Base-by-base conservation (phyloP, 2,888 invertebrate genomes). In the Drosophila pseudotakahashii region DNA sequence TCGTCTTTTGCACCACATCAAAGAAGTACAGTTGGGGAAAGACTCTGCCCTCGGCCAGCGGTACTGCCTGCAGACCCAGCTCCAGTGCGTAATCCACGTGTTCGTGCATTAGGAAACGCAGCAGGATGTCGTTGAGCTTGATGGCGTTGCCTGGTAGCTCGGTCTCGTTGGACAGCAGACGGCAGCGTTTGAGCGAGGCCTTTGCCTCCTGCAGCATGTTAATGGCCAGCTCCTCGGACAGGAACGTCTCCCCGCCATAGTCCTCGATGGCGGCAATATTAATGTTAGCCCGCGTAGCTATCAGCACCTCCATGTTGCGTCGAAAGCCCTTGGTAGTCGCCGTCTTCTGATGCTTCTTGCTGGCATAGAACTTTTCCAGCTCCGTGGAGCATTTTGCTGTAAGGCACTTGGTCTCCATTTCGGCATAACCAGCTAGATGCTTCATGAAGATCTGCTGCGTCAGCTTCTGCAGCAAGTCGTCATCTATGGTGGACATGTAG, bases 1-100 rank as follows among this genome's bases (percentile, higher is more conserved):
- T 98, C 32, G 97, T 96, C 92, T 98, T 97, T 78, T 97, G 96
- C 10, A 98, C 97, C 7, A 97, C 95, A 90, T 97, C 96, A 90
- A 99, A 98, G 93, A 99, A 99, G 91, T 98, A 96, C 71, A 98
- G 95, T 92, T 97, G 95, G 73, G 96, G 97, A 19, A 97, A 97
- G 0, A 94, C 94, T 92, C 97, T 97, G 78, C 96, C 96, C 91
- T 99, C 99, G 0, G 96, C 96, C 34, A 97, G 95, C 0, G 98
- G 98, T 73, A 98, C 96, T 23, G 96, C 95, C 91, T 97, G 97
- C 50, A 99, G 92, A 0, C 98, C 99, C 47, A 99, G 92, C 90
- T 99, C 99, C 5, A 99, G 93, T 0, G 99, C 99, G 92, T 99
- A 99, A 91, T 98, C 98, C 0, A 99, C 96, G 90, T 99, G 99